These are phyloP conservation scores for Syrmaticus mikado DNA, from an alignment of 2,113 vertebrate genomes.

Conservation along the genomic window DNA sequence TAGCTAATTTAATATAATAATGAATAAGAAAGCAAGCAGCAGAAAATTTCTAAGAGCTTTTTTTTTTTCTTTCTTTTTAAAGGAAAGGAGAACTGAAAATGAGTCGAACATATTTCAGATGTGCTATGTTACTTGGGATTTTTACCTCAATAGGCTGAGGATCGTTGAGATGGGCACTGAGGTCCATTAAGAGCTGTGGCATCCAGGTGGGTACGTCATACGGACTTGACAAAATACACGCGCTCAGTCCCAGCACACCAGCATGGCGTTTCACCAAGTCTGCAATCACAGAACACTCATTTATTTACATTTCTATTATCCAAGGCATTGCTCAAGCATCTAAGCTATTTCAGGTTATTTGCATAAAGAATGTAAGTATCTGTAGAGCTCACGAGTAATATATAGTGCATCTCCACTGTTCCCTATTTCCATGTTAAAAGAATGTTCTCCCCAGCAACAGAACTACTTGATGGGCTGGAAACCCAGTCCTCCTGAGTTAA, in stretches of 20 bases:
- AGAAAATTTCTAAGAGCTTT: neutral
- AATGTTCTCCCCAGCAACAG: neutral
- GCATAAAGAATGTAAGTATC: neutral
- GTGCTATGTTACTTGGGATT: neutral
- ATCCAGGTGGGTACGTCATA: slow-evolving; percentile 98
- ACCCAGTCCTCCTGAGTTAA: neutral
- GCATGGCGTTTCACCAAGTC: slow-evolving; percentile 94
- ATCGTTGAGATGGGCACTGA: slow-evolving; percentile 96
- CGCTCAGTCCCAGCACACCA: slow-evolving; percentile 95
- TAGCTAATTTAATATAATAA: too few species aligned
- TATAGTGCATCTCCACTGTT: neutral
- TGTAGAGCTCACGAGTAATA: too few species aligned
- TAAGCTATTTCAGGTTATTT: neutral
- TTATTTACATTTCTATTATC: neutral
- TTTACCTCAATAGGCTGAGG: slow-evolving; percentile 96
- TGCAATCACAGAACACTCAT: slow-evolving; percentile 52
- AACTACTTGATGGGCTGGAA: neutral
- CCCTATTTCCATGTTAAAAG: neutral
- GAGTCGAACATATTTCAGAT: neutral
- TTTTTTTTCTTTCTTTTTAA: neutral
- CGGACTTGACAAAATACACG: slow-evolving; percentile 94
- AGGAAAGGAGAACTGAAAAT: neutral
- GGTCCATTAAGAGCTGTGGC: slow-evolving; percentile 97
- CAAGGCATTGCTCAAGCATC: neutral
- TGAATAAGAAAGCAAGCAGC: neutral